These are phyloP conservation scores for Melitaea cinxia DNA, from an alignment of 1,140 invertebrate species.

Conservation along the genomic window DNA sequence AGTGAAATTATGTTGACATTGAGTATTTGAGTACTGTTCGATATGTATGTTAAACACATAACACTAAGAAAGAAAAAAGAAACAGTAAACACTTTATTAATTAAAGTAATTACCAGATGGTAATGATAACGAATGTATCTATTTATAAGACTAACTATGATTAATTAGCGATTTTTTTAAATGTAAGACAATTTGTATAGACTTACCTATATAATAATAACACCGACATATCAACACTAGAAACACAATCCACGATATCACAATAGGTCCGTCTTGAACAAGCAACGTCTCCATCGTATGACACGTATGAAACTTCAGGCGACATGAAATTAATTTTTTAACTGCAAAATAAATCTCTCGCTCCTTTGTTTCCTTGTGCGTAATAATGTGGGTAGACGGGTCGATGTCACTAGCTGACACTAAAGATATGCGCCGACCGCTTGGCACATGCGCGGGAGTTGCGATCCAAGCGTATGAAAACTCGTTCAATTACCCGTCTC, in stretches of 20 bases:
- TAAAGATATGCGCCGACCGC: slow-evolving; percentile 69
- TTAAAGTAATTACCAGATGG: background rate
- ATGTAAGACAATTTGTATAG: background rate
- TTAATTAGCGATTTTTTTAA: background rate
- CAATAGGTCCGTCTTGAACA: slow-evolving; percentile 66
- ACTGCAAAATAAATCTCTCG: slow-evolving; percentile 19
- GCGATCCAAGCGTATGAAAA: slow-evolving; percentile 64
- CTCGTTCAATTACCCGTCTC: slow-evolving; percentile 39
- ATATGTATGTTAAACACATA: background rate
- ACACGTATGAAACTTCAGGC: slow-evolving; percentile 22
- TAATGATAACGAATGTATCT: background rate
- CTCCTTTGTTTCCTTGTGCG: slow-evolving; percentile 40
- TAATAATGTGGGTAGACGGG: slow-evolving; percentile 62
- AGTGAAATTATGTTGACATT: slow-evolving; percentile 7
- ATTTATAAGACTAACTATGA: background rate
- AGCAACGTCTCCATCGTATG: slow-evolving; percentile 57
- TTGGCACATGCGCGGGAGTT: slow-evolving; percentile 67
- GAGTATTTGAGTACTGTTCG: background rate
- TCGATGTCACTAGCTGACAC: slow-evolving; percentile 73
- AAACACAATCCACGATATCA: slow-evolving; percentile 75
- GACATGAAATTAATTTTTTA: slow-evolving; percentile 21
- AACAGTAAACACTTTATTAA: background rate
- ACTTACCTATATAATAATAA: slow-evolving; percentile 67
- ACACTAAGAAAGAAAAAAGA: background rate
- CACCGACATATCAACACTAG: slow-evolving; percentile 69